Base-by-base conservation (phyloP, 2,113 vertebrate genomes). In the Lophura nycthemera region DNA sequence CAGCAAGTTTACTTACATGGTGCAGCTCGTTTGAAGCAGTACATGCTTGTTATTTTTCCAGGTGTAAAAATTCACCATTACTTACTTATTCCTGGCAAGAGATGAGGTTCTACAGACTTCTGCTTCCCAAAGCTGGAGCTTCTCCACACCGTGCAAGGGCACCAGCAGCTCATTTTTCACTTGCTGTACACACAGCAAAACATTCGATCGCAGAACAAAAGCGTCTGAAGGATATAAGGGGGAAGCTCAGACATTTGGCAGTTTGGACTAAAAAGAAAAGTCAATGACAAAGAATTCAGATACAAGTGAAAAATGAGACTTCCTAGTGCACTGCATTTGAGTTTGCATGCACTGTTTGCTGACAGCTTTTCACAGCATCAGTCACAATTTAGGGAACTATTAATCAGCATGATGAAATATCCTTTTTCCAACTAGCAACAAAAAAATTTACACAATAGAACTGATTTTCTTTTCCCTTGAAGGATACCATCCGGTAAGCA, bases 11-110 rank as follows among this genome's bases (percentile, higher is more conserved):
- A 43, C 87, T 95, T 70, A 29, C 50, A 34, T 13, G 69, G 85
- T 34, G 75, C 86, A 69, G 60, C 75, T 65, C 65, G 50, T 73
- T 52, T 83, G 76, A 97, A 95, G 82, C 90, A 91, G 89, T 43
- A 48, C 25, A 10, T 34, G 8, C 6, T 67, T 40, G 15, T 76
- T 78, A 64, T 36, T 38, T 29, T 61, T 52, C 10, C 13, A 60
- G 80, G 72, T 76, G 71, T 81, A 72, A 82, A 96, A 91, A 66
- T 38, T 65, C 96, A 45, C 74, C 89, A 79, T 94, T 94, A 84
- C 52, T 94, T 94, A 84, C 52, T 80, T 92, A 78, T 90, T 48
- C 67, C 72, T 10, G 6, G 77, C 92, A 89, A 95, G 75, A 61
- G 96, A 69, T 24, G 16, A 27, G 52, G 66, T 88, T 92, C 64